Percentiles rank a stretch among this genome's conserved stretches.
phyloP scores from a whole-genome alignment of 2,797 vertebrate genomes.

The Loris lydekkerianus region DNA sequence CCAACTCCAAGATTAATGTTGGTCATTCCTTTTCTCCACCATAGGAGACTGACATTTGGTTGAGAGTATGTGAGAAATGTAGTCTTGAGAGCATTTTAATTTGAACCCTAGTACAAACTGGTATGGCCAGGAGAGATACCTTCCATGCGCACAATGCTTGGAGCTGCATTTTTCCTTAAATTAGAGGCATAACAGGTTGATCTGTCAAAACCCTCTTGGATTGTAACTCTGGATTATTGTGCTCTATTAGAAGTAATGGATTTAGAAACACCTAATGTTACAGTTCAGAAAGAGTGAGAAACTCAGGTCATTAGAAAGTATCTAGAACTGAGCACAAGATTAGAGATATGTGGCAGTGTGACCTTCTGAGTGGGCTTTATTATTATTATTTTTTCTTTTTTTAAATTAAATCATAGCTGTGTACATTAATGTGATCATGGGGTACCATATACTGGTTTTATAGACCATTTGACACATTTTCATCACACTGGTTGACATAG shows the following conservation, averaged over 20 bases:
- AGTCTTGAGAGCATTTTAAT: background rate
- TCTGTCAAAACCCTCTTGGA: background rate
- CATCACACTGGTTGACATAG: too few relatives aligned
- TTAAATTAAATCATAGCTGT: too few relatives aligned
- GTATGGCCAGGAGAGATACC: background rate
- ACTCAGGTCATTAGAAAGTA: background rate
- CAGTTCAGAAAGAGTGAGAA: background rate
- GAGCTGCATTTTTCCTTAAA: background rate
- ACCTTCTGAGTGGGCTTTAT: background rate
- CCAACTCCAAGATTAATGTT: background rate
- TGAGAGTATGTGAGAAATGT: background rate
- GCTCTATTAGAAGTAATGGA: background rate
- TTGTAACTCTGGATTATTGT: background rate
- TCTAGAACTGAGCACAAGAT: background rate
- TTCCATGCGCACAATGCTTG: background rate
- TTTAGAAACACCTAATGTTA: background rate
- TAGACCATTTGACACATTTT: too few relatives aligned
- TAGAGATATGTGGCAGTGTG: too few relatives aligned
- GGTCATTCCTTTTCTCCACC: background rate
- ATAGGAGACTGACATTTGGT: background rate
- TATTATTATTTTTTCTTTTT: too few relatives aligned
- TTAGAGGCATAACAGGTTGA: background rate
- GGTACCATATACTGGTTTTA: too few relatives aligned
- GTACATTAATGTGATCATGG: too few relatives aligned
- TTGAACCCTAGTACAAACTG: background rate